A percentile compares a stretch with the other conserved stretches of the same genome.
Evolutionary conservation across 2,113 vertebrate species (phyloP).

Genomic region (Hymenochirus boettgeri): DNA sequence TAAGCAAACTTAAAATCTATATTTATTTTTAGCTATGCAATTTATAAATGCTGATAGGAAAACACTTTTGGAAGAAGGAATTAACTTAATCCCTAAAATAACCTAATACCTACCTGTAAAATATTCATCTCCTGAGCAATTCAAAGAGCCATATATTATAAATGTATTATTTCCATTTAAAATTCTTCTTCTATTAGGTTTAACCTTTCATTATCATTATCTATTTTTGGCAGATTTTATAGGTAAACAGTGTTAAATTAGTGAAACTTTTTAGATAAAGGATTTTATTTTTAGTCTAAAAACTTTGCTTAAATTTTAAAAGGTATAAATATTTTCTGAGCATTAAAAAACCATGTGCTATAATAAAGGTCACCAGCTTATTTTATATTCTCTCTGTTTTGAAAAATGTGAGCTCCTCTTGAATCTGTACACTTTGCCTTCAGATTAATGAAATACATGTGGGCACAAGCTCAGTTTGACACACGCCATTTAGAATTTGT

Average conservation of each 20-base stretch:
- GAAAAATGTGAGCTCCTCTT: slow-evolving; percentile 35
- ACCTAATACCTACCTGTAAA: background rate
- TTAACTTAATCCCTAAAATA: background rate
- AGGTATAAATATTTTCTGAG: slow-evolving; percentile 39
- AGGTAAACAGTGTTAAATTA: background rate
- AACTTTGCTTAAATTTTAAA: slow-evolving; percentile 14
- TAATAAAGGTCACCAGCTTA: slow-evolving; percentile 41
- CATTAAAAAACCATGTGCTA: slow-evolving; percentile 32
- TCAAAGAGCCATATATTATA: background rate
- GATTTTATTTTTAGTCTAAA: slow-evolving; percentile 17
- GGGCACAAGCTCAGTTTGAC: slow-evolving; percentile 43
- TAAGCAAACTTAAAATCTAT: too few species aligned
- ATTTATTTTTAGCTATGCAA: too few species aligned
- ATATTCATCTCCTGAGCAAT: background rate
- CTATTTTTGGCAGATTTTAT: background rate
- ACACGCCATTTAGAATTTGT: slow-evolving; percentile 47
- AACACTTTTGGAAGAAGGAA: background rate
- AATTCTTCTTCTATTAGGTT: background rate
- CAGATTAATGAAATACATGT: slow-evolving; percentile 47
- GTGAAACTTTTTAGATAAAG: background rate
- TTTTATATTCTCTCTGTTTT: slow-evolving; percentile 43
- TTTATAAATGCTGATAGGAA: background rate
- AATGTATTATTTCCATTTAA: background rate
- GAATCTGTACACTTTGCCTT: slow-evolving; percentile 39
- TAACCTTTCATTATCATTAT: background rate